Conservation (phyloP, 2,113 vertebrate genomes). For the Romanogobio albipinnatus region DNA sequence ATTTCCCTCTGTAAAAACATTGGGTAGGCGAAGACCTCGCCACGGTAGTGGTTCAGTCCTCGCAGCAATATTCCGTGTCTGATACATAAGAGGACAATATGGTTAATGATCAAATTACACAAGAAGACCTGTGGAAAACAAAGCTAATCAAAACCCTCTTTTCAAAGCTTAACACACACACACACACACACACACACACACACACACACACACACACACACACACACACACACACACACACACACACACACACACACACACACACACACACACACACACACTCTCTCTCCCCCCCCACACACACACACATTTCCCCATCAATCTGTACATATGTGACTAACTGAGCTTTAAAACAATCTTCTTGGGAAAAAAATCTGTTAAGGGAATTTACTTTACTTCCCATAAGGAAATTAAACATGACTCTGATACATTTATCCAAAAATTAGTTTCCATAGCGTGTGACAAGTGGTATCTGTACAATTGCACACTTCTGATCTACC, state of each 20-base stretch:
- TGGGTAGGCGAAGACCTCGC: conserved; percentile 23
- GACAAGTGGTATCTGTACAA: background rate
- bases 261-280: too few relatives aligned
- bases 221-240: background rate
- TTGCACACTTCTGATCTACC: background rate
- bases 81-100: background rate
- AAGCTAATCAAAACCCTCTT: background rate
- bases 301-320: too few relatives aligned
- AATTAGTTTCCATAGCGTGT: background rate
- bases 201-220: too few relatives aligned
- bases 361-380: too few relatives aligned
- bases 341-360: too few relatives aligned
- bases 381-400: too few relatives aligned
- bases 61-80: conserved; percentile 33
- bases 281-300: too few relatives aligned
- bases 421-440: background rate
- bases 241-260: background rate
- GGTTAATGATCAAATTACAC: background rate
- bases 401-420: too few relatives aligned
- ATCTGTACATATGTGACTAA: too few relatives aligned
- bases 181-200: too few relatives aligned
- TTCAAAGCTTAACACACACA: background rate
- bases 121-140: background rate
- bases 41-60: conserved; percentile 43
- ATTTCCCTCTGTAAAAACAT: conserved; percentile 18